phyloP scores from a whole-genome alignment of 2,797 vertebrate genomes.

The Ara ararauna region DNA sequence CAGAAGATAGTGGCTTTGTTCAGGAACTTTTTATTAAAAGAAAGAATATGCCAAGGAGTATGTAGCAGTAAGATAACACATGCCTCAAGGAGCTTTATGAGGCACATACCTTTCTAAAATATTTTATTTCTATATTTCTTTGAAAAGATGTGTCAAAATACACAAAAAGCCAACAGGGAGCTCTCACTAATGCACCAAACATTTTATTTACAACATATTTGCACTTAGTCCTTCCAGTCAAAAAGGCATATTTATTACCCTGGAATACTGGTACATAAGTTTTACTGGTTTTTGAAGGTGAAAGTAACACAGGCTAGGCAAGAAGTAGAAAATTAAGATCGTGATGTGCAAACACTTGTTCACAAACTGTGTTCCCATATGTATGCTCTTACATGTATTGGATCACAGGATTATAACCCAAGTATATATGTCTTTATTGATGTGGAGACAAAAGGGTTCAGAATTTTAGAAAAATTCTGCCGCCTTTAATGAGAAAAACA shows the following conservation, averaged over 20 bases:
- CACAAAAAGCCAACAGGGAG: background rate
- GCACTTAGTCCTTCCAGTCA: background rate
- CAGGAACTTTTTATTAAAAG: background rate
- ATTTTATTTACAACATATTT: slow-evolving; percentile 4
- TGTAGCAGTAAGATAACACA: slow-evolving; percentile 48
- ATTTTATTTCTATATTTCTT: slow-evolving; percentile 33
- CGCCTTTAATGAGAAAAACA: background rate
- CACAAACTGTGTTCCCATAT: background rate
- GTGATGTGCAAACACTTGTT: background rate
- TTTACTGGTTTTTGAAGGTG: background rate
- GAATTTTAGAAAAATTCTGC: background rate
- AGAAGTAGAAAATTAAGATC: background rate
- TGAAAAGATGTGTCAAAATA: slow-evolving; percentile 34
- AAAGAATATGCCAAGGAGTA: background rate
- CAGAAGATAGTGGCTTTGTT: slow-evolving; percentile 29
- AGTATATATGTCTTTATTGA: background rate
- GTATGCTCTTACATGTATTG: background rate
- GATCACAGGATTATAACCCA: background rate
- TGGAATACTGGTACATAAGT: background rate
- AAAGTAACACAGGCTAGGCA: background rate
- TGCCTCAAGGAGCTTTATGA: slow-evolving; percentile 22
- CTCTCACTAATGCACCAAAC: slow-evolving; percentile 5
- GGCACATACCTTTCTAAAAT: slow-evolving; percentile 18
- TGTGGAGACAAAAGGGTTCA: background rate
- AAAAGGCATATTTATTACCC: background rate